Conservation (phyloP, 2,888 invertebrate genomes). For the Bombyx huttoni region DNA sequence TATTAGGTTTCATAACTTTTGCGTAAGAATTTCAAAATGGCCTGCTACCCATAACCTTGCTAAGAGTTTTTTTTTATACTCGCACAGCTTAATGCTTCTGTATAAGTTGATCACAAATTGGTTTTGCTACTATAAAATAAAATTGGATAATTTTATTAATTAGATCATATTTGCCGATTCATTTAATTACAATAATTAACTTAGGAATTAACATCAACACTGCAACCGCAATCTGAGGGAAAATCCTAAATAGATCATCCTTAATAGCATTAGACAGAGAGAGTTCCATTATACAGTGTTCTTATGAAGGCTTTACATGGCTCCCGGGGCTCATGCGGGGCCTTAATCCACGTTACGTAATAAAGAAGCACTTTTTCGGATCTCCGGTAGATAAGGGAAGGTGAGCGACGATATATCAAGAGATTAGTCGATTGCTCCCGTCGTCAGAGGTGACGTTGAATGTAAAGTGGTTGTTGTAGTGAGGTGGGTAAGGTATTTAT, state of each 20-base stretch:
- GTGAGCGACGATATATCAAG: slow-evolving; percentile 65
- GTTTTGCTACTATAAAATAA: neutral
- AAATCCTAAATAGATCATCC: slow-evolving; percentile 4
- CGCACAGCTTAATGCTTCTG: neutral
- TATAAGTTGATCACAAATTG: neutral
- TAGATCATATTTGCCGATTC: neutral
- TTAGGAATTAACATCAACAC: neutral
- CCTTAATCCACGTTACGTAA: slow-evolving; percentile 41
- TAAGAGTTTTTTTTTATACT: no score
- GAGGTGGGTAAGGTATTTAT: slow-evolving; percentile 12
- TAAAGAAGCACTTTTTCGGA: slow-evolving; percentile 61
- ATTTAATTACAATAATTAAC: neutral
- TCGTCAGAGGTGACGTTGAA: slow-evolving; percentile 41
- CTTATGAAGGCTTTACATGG: slow-evolving; percentile 21
- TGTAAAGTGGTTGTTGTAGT: slow-evolving; percentile 44
- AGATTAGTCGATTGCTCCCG: slow-evolving; percentile 62
- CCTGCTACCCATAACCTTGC: no score
- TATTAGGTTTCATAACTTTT: no score
- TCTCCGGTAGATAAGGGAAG: slow-evolving; percentile 54
- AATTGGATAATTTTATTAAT: neutral
- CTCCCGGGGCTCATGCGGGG: slow-evolving; percentile 16
- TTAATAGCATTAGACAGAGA: slow-evolving; percentile 6
- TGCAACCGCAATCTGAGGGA: neutral
- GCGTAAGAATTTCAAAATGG: no score
- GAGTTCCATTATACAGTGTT: slow-evolving; percentile 17